Evolutionary conservation across 2,888 invertebrate species (phyloP), one percentile per base, ranked within the genome.

Genomic region (Cantharis nigra): DNA sequence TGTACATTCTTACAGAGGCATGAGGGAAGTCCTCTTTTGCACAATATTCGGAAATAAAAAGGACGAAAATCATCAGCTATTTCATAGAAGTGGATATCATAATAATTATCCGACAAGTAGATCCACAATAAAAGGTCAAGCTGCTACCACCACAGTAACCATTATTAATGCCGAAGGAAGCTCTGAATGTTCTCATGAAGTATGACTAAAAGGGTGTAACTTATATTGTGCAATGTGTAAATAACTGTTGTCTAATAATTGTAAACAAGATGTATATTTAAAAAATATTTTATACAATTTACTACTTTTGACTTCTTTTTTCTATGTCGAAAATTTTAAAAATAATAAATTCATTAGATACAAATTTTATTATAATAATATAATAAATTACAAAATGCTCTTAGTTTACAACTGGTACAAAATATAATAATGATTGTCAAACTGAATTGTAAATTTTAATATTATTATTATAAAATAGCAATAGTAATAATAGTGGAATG

Each of bases 11-110:
- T 84, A 18, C 82, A 94, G 94, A 85, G 96, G 96, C 18, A 96
- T 97, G 93, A 91, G 92, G 79, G 97, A 97, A 87, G 90, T 96
- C 23, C 87, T 96, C 49, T 90, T 92, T 78, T 95, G 95, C 85
- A 89, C 90, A 16, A 81, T 85, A 20, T 83, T 87, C 2, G 81
- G 86, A 3, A 84, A 84, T 28, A 82, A 86, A 9, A 83, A 84
- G n/a, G 86, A 83, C 74, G 84, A 85, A 65, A 86, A 85, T 26
- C 82, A 83, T 14, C 84, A 83, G 71, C 84, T 84, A 49, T 82
- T 82, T 69, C 82, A 85, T 63, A 83, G 84, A n/a, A 81, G 81
- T 69, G 82, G 83, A 18, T 78, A 85, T 70, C 84, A 85, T 13
- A 85, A 86, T 23, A 77, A 86, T 18, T 85, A 86, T 72, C 85